phyloP scores from a whole-genome alignment of 2,888 invertebrate species.

The Syrphus vitripennis region DNA sequence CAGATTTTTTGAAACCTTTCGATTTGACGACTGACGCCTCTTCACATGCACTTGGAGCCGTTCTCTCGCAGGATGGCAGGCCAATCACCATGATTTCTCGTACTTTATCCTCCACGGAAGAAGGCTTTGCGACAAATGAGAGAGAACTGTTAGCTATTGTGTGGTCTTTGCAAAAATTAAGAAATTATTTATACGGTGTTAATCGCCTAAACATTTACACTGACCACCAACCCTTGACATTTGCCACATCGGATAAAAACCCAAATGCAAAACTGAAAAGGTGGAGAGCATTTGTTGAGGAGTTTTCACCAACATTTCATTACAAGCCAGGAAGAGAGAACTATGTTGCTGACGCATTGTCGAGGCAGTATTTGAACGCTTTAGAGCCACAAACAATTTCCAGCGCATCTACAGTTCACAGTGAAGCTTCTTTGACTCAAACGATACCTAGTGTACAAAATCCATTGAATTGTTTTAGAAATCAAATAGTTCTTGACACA shows the following conservation, averaged over 20 bases:
- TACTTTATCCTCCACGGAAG: constrained; percentile 19
- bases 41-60: constrained; percentile 27
- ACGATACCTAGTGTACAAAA: constrained; percentile 5
- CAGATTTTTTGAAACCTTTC: neutral
- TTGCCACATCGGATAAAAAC: too few species aligned
- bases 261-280: constrained; percentile 11
- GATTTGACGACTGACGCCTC: constrained; percentile 12
- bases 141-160: constrained; percentile 41
- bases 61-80: constrained; percentile 19
- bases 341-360: constrained; percentile 13
- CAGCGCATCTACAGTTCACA: neutral
- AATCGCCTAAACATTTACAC: constrained; percentile 36
- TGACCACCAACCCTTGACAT: constrained; percentile 51
- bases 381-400: neutral
- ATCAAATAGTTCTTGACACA: too few species aligned
- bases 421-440: constrained; percentile 32
- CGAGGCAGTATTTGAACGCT: constrained; percentile 25
- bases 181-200: constrained; percentile 34
- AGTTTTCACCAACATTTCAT: constrained; percentile 23
- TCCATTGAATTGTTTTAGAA: too few species aligned
- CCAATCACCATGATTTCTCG: constrained; percentile 41
- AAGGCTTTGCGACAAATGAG: constrained; percentile 33
- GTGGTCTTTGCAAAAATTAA: constrained; percentile 38
- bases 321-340: too few species aligned
- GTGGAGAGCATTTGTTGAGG: constrained; percentile 11